phyloP scores from a whole-genome alignment of 1,140 invertebrate species.

The Penaeus vannamei region DNA sequence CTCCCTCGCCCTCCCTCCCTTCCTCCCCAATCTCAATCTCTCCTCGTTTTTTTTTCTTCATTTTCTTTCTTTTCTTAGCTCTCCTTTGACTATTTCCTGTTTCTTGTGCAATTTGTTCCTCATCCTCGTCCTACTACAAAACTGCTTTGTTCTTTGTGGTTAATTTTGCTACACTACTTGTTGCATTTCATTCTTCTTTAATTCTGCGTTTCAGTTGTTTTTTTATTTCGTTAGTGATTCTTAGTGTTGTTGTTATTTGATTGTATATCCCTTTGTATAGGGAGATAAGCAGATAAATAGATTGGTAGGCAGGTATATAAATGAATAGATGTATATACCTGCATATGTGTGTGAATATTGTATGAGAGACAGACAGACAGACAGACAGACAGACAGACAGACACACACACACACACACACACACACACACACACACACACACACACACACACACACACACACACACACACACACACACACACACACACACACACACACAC shows the following conservation, averaged over 20 bases:
- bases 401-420: conserved; percentile 24
- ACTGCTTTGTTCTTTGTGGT: too few species aligned
- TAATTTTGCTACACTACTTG: too few species aligned
- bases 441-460: conserved; percentile 14
- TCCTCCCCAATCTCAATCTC: not conserved
- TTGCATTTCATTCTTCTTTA: too few species aligned
- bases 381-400: conserved; percentile 13
- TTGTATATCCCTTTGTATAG: too few species aligned
- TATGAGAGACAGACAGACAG: not conserved
- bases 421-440: conserved; percentile 24
- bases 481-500: conserved; percentile 17
- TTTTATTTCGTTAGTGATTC: too few species aligned
- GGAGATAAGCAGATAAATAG: too few species aligned
- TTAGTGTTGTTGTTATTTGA: too few species aligned
- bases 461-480: conserved; percentile 1
- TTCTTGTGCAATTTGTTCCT: not conserved
- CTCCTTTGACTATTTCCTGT: not conserved
- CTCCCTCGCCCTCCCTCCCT: not conserved
- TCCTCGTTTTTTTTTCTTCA: not conserved
- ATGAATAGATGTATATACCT: not conserved
- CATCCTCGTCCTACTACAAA: too few species aligned
- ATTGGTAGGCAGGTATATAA: not conserved
- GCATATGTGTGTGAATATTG: not conserved
- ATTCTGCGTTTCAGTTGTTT: too few species aligned
- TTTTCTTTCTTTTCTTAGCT: not conserved